Conservation (phyloP, 2,888 invertebrate genomes). For the Ariolimax columbianus region DNA sequence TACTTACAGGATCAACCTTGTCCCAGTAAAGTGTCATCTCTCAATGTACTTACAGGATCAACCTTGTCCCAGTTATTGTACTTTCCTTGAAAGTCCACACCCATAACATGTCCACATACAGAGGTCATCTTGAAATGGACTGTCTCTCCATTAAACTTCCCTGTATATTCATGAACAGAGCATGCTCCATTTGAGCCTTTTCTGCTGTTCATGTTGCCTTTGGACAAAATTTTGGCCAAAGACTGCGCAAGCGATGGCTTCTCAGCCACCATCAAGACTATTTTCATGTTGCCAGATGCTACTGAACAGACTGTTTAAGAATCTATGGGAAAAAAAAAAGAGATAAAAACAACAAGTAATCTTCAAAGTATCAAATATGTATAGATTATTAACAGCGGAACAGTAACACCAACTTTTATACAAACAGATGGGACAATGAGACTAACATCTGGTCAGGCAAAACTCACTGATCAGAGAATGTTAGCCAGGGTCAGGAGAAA, state of each 20-base stretch:
- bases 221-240: conserved; percentile 94
- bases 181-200: conserved; percentile 95
- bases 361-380: not conserved
- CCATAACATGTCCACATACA: conserved; percentile 99
- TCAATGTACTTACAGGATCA: conserved; percentile 88
- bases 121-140: conserved; percentile 91
- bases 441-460: no score
- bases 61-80: conserved; percentile 99
- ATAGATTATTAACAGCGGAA: no score
- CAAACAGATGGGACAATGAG: no score
- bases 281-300: conserved; percentile 67
- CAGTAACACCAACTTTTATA: no score
- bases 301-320: not conserved
- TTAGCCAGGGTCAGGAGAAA: no score
- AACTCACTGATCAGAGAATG: no score
- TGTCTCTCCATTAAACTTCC: conserved; percentile 74
- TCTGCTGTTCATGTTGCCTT: conserved; percentile 86
- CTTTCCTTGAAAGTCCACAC: conserved; percentile 91
- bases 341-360: not conserved
- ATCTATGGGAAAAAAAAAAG: not conserved
- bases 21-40: not conserved
- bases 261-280: conserved; percentile 95
- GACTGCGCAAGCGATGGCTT: conserved; percentile 98
- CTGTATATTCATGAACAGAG: conserved; percentile 94
- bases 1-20: no score